Evolutionary conservation across 2,888 invertebrate genomes (phyloP), one percentile per base, ranked within the genome.

Genomic region (Brassicogethes aeneus): DNA sequence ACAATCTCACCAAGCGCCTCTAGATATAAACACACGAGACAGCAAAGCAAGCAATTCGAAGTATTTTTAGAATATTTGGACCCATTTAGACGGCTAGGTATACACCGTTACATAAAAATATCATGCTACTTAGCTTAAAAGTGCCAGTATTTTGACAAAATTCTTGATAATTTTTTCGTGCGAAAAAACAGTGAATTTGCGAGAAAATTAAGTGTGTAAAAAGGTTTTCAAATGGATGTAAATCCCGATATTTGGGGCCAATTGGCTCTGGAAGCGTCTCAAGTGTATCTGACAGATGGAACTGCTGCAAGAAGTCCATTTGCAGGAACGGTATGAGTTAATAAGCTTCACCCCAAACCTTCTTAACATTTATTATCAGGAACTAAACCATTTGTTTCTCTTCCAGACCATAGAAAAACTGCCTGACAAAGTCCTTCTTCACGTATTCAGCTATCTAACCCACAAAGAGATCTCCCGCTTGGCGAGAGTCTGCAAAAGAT

Each of bases 381-480:
- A n/a, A n/a, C n/a, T n/a, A n/a, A n/a, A n/a, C n/a, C 10, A 16
- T 41, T 23, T 30, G 17, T 14, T 34, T 34, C 17, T 42, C n/a
- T 55, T 76, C 17, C 74, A 93, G 92, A 93, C 92, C 3, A 91
- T 94, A 63, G 93, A 93, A 67, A 93, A 95, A 67, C 75, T 99
- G 29, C 97, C 99, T 8, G 97, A 99, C 69, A 97, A 96, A 71
- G 89, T 97, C 17, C 73, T 99, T 30, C 73, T 95, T 48, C 85
- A 90, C 62, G 87, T 95, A 61, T 99, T 99, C 72, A 86, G 89
- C 34, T 99, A 94, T 69, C 72, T 99, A 49, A 79, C 85, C 16
- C 96, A 97, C 64, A 81, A 86, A 43, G 94, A 97, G 72, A 89
- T 97, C 65, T 90, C 92, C 68, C 84, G 85, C 17, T 80, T 96